Conservation (phyloP, 2,797 vertebrate genomes). For the Glyptemys insculpta region DNA sequence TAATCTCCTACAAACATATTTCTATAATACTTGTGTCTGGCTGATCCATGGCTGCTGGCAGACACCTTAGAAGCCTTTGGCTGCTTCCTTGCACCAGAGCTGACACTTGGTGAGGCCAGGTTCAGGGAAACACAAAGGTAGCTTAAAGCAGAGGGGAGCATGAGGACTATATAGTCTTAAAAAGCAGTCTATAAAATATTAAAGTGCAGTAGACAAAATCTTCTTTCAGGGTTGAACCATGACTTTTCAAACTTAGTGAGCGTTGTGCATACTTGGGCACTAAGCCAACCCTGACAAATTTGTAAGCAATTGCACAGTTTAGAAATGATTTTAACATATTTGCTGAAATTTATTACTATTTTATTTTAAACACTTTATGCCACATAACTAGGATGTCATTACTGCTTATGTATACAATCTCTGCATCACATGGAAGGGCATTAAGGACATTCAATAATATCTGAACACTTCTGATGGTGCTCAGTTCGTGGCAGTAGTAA, state of each 20-base stretch:
- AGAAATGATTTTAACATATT: neutral
- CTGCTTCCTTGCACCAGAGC: neutral
- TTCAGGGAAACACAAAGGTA: neutral
- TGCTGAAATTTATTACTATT: neutral
- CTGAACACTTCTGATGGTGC: conserved; percentile 29
- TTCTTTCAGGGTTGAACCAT: neutral
- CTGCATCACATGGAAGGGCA: conserved; percentile 13
- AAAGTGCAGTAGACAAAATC: neutral
- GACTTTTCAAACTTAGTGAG: neutral
- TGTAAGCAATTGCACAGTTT: neutral
- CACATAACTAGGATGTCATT: neutral
- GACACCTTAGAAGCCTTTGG: neutral
- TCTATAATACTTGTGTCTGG: neutral
- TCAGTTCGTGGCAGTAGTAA: conserved; percentile 62
- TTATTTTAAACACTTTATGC: neutral
- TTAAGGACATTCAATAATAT: conserved; percentile 30
- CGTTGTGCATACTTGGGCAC: neutral
- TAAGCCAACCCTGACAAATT: neutral
- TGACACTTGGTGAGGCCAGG: neutral
- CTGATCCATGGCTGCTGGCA: neutral
- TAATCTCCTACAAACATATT: too few species aligned
- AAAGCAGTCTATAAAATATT: neutral
- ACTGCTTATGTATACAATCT: conserved; percentile 13
- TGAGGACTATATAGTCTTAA: neutral
- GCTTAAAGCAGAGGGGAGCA: neutral